Evolutionary conservation across 2,888 invertebrate genomes (phyloP).

Genomic region (Spialia ferax): DNA sequence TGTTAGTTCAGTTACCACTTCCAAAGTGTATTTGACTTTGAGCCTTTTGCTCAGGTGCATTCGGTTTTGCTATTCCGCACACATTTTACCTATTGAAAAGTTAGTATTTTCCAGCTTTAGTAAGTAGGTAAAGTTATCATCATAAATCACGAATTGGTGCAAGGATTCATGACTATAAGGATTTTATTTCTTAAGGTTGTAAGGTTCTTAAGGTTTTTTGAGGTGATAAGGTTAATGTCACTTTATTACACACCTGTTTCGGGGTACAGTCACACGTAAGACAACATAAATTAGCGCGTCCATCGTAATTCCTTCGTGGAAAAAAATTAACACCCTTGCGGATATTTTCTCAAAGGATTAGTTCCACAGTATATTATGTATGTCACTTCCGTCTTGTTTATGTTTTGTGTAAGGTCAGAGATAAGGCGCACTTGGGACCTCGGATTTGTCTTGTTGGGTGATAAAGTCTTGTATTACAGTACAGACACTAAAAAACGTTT

Average conservation of each 20-base stretch:
- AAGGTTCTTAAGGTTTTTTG: too few relatives aligned
- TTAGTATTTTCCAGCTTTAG: too few relatives aligned
- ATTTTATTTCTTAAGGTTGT: too few relatives aligned
- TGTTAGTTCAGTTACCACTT: background rate
- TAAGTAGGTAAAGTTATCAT: too few relatives aligned
- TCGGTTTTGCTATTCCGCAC: too few relatives aligned
- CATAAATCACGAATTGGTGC: too few relatives aligned
- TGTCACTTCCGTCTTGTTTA: conserved; percentile 15
- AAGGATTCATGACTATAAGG: too few relatives aligned
- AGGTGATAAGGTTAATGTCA: too few relatives aligned
- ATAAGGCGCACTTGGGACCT: conserved; percentile 54
- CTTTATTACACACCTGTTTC: too few relatives aligned
- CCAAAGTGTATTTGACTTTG: too few relatives aligned
- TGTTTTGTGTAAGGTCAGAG: conserved; percentile 20
- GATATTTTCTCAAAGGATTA: conserved; percentile 6
- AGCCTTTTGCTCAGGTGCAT: too few relatives aligned
- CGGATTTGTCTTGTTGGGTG: conserved; percentile 61
- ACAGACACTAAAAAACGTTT: background rate
- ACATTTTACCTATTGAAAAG: too few relatives aligned
- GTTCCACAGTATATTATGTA: conserved; percentile 6
- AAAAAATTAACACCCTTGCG: background rate
- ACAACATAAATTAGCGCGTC: background rate
- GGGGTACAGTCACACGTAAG: background rate
- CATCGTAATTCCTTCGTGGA: background rate
- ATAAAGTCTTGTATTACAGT: conserved; percentile 16